phyloP scores from a whole-genome alignment of 2,113 vertebrate genomes.

The Etheostoma cragini region DNA sequence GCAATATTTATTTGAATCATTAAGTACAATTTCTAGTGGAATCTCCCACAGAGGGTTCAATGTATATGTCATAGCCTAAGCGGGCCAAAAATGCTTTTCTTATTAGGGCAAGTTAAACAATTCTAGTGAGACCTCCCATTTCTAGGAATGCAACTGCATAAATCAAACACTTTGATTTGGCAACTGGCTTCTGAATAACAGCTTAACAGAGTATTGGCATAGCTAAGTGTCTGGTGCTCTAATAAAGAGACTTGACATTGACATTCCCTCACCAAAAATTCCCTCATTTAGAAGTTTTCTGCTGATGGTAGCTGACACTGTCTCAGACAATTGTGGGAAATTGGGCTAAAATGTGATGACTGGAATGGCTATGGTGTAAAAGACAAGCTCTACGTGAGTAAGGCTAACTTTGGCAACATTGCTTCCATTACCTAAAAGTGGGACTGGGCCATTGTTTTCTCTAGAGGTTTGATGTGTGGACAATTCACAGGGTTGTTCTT shows the following conservation, averaged over 20 bases:
- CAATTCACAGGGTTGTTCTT: constrained; percentile 2
- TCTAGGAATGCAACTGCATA: neutral
- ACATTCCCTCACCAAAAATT: neutral
- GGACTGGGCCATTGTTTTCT: constrained; percentile 17
- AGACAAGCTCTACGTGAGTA: neutral
- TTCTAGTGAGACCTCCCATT: neutral
- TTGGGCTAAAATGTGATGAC: constrained; percentile 20
- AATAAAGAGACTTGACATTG: constrained; percentile 13
- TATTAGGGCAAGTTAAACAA: neutral
- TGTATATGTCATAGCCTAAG: neutral
- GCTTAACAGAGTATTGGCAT: constrained; percentile 23
- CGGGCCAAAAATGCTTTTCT: neutral
- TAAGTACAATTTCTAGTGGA: neutral
- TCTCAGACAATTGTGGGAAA: constrained; percentile 38
- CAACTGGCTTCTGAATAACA: neutral
- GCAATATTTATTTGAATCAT: neutral
- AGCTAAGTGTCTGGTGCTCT: neutral
- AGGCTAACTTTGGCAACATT: constrained; percentile 7
- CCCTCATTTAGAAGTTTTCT: neutral
- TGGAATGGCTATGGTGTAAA: neutral
- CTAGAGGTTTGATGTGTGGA: neutral
- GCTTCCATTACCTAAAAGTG: constrained; percentile 23
- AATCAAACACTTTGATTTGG: neutral
- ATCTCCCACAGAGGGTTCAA: neutral
- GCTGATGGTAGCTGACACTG: constrained; percentile 7